Evolutionary conservation across 64 coral and sea anemone genomes (phyloP).

Genomic region (Dendrophyllia cribrosa): DNA sequence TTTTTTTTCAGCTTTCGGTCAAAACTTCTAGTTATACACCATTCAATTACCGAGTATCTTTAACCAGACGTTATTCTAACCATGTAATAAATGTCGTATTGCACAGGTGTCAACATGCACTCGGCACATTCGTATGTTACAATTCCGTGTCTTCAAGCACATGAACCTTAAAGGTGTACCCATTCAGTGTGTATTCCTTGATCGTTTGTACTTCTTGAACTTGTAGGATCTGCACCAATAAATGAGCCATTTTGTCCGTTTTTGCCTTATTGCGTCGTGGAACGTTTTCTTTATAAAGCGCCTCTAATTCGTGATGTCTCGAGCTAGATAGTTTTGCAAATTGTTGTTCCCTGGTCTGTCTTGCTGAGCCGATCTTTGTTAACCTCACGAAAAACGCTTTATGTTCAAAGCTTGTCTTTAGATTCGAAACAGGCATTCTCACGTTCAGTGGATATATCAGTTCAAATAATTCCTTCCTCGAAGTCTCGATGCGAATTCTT

Average conservation of each 20-base stretch:
- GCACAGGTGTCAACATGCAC: neutral
- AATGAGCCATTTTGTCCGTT: slow-evolving; percentile 54
- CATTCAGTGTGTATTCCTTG: slow-evolving; percentile 66
- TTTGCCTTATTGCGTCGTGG: slow-evolving; percentile 50
- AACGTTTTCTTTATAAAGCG: slow-evolving; percentile 59
- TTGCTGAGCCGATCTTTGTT: slow-evolving; percentile 25
- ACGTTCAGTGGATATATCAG: too few species aligned
- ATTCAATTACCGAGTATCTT: neutral
- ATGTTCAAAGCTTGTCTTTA: slow-evolving; percentile 41
- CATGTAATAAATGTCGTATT: neutral
- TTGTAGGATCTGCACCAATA: slow-evolving; percentile 75
- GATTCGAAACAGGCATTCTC: slow-evolving; percentile 11
- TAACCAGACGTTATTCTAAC: neutral
- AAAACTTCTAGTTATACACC: too few species aligned
- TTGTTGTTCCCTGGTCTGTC: slow-evolving; percentile 16
- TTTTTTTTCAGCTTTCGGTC: too few species aligned
- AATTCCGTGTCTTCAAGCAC: slow-evolving; percentile 79
- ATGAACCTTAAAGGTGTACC: slow-evolving; percentile 64
- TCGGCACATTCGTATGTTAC: neutral
- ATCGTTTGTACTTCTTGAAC: slow-evolving; percentile 75
- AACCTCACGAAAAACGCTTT: slow-evolving; percentile 14
- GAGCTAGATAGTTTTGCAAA: slow-evolving; percentile 34
- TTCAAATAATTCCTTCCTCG: too few species aligned
- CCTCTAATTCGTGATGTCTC: slow-evolving; percentile 50
- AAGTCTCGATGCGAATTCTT: too few species aligned